Evolutionary conservation across 92 coral and sea anemone genomes (phyloP).

Genomic region (Epizoanthus scotinus): DNA sequence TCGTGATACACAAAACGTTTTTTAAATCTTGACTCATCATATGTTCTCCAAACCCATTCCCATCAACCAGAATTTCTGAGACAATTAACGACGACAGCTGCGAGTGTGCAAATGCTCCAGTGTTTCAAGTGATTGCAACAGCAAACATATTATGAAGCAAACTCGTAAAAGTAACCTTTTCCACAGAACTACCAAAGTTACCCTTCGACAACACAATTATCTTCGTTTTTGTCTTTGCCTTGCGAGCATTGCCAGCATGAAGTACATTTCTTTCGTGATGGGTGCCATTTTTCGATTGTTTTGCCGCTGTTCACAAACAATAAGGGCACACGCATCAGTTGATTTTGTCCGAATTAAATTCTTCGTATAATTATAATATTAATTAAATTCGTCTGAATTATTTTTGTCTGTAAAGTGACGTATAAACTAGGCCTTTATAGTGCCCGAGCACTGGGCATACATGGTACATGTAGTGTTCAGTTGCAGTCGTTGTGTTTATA

Average conservation of each 20-base stretch:
- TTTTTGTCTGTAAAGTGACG: too few relatives aligned
- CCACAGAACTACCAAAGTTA: constrained; percentile 23
- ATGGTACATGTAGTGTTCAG: too few relatives aligned
- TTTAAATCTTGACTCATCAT: constrained; percentile 48
- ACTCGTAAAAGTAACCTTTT: constrained; percentile 39
- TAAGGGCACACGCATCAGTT: background rate
- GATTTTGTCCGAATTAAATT: too few relatives aligned
- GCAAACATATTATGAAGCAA: constrained; percentile 27
- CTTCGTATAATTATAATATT: too few relatives aligned
- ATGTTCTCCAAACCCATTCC: constrained; percentile 46
- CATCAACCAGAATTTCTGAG: constrained; percentile 52
- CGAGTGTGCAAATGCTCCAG: constrained; percentile 15
- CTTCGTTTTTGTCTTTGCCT: constrained; percentile 20
- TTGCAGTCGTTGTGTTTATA: too few relatives aligned
- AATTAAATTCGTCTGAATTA: too few relatives aligned
- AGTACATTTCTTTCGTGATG: background rate
- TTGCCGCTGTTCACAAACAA: constrained; percentile 26
- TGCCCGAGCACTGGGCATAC: too few relatives aligned
- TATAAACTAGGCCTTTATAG: too few relatives aligned
- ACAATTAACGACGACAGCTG: constrained; percentile 41
- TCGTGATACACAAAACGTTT: constrained; percentile 58
- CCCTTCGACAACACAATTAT: constrained; percentile 9
- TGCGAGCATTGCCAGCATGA: constrained; percentile 18
- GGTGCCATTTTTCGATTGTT: background rate
- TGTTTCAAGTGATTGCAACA: constrained; percentile 27